Conservation (phyloP, 2,113 vertebrate genomes). For the Ptyas mucosa region DNA sequence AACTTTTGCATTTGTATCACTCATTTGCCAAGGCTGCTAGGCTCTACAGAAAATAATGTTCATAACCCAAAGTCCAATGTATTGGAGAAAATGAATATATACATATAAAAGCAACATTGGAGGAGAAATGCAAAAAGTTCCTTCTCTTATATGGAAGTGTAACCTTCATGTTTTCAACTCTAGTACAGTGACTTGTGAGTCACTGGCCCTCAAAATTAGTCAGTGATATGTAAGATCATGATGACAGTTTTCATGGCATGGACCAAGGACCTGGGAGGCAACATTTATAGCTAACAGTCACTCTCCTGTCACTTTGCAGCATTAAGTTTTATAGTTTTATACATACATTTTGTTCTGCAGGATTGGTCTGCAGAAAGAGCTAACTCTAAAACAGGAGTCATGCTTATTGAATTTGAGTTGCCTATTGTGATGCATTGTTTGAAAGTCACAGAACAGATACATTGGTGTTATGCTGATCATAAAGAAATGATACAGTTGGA, state of each 20-base stretch:
- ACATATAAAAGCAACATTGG: neutral
- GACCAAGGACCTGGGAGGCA: constrained; percentile 63
- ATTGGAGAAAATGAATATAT: constrained; percentile 51
- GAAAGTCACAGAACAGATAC: constrained; percentile 30
- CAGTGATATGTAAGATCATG: constrained; percentile 48
- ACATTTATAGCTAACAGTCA: constrained; percentile 55
- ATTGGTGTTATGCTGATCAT: constrained; percentile 27
- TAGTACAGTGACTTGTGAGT: constrained; percentile 38
- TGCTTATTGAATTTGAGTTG: constrained; percentile 33
- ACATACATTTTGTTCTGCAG: constrained; percentile 48
- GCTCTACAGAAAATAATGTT: constrained; percentile 1
- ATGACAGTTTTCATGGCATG: constrained; percentile 59
- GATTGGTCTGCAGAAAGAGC: constrained; percentile 47
- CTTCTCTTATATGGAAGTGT: constrained; percentile 27
- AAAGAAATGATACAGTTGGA: neutral
- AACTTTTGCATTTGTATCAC: constrained; percentile 37
- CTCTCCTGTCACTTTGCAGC: constrained; percentile 60
- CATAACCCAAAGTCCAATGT: constrained; percentile 54
- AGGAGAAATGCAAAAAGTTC: constrained; percentile 8
- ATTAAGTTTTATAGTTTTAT: constrained; percentile 60
- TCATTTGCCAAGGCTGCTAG: constrained; percentile 42
- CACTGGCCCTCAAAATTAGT: constrained; percentile 46
- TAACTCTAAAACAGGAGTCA: constrained; percentile 53
- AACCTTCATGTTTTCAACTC: constrained; percentile 48
- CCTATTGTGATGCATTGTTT: constrained; percentile 24